Percentiles rank a stretch among this genome's conserved stretches.
Evolutionary conservation across 2,797 vertebrate genomes (phyloP).

Genomic region (Arnoldichthys spilopterus): DNA sequence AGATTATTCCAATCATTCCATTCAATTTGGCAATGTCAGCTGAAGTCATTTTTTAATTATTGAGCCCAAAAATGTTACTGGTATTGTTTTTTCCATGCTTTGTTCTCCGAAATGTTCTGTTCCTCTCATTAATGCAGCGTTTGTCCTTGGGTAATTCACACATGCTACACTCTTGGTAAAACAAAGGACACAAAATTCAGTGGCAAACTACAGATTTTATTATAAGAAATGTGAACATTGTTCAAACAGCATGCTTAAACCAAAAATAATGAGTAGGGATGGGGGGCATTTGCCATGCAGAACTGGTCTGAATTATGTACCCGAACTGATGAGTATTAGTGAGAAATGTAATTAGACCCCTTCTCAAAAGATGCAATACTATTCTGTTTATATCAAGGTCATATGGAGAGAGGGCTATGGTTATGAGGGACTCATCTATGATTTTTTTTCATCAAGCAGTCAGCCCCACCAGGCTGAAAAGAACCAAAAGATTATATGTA

Average conservation of each 20-base stretch:
- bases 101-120: too few species aligned
- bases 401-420: slow-evolving; percentile 24
- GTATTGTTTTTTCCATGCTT: too few species aligned
- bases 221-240: slow-evolving; percentile 37
- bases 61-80: too few species aligned
- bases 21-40: too few species aligned
- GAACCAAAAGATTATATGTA: neutral
- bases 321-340: neutral
- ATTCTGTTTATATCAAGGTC: slow-evolving; percentile 27
- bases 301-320: slow-evolving; percentile 20
- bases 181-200: neutral
- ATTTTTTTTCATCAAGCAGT: slow-evolving; percentile 12
- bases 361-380: slow-evolving; percentile 33
- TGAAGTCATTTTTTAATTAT: too few species aligned
- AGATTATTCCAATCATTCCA: too few species aligned
- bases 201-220: slow-evolving; percentile 48
- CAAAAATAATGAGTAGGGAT: slow-evolving; percentile 33
- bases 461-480: neutral
- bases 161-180: neutral
- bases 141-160: neutral
- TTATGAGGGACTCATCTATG: neutral
- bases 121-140: too few species aligned
- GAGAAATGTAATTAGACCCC: slow-evolving; percentile 11
- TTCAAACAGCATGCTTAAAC: slow-evolving; percentile 57
- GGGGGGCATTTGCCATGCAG: slow-evolving; percentile 31